Base-by-base conservation (phyloP, 2,888 invertebrate species). In the Trilocha varians region DNA sequence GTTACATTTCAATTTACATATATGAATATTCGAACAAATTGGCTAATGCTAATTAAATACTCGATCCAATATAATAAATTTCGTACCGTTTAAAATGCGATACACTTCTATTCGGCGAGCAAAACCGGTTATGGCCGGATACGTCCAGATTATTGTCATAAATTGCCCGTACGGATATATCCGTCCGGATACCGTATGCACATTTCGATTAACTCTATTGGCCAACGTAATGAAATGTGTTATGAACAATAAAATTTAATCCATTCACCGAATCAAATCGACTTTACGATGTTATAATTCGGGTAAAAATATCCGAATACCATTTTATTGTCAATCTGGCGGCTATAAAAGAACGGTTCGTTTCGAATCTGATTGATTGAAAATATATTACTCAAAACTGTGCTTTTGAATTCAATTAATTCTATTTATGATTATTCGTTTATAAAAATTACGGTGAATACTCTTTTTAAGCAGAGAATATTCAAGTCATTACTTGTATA, bases 91-190 rank as follows among this genome's bases (percentile, higher is more conserved):
- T 63, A 69, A 68, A 65, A 63, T 59, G 61, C 57, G 64, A 65
- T 64, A 62, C 62, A 66, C 62, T 67, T 71, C 69, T 70, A 72
- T 75, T 67, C 55, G 67, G 59, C 51, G 59, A 53, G 56, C 57
- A 65, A 65, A 70, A 62, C 69, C 60, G 65, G 65, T 64, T 65
- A 67, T 60, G 62, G 64, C 55, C 62, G 67, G 65, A 66, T 63
- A 62, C 52, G 60, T 65, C 48, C 70, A 74, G 73, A 78, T 79
- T 79, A 80, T 77, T 70, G 77, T 65, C 73, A 78, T 78, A 78
- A 78, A 79, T 79, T 70, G 59, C 54, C 57, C 56, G 50, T 55
- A 52, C 53, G 60, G 47, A 52, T 62, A 58, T 53, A 49, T 11
- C 17, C 49, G 57, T 49, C 49, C 53, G 43, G 49, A 38, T 38